phyloP scores from a whole-genome alignment of 2,797 vertebrate genomes.

The Sphaeramia orbicularis region DNA sequence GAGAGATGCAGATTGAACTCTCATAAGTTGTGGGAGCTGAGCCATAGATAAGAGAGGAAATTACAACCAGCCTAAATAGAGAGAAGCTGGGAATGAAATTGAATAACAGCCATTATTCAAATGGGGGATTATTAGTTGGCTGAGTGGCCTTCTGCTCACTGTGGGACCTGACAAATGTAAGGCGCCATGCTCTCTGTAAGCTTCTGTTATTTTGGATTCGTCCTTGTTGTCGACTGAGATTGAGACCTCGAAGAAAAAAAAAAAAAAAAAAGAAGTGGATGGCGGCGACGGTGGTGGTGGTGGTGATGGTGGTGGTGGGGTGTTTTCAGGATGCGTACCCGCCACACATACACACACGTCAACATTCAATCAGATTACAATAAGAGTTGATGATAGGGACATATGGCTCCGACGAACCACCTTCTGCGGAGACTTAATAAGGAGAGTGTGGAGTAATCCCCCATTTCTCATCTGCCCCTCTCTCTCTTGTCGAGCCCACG shows the following conservation, averaged over 20 bases:
- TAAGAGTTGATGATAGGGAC: constrained; percentile 64
- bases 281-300: no score
- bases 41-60: constrained; percentile 65
- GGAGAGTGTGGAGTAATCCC: constrained; percentile 74
- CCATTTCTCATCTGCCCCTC: constrained; percentile 67
- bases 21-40: constrained; percentile 56
- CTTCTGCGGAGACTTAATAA: constrained; percentile 72
- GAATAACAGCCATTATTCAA: constrained; percentile 75
- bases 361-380: constrained; percentile 71
- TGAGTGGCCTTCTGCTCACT: constrained; percentile 63
- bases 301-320: background rate
- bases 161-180: constrained; percentile 40
- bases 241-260: constrained; percentile 9
- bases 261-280: no score
- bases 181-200: constrained; percentile 31
- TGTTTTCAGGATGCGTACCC: background rate
- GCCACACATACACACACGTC: background rate
- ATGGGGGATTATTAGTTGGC: constrained; percentile 75
- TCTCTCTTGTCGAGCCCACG: constrained; percentile 61
- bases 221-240: constrained; percentile 35
- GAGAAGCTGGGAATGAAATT: constrained; percentile 63
- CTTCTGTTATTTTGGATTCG: constrained; percentile 36
- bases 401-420: constrained; percentile 64
- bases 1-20: constrained; percentile 70
- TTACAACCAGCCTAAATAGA: constrained; percentile 70